Evolutionary conservation across 2,888 invertebrate genomes (phyloP), one percentile per base, ranked within the genome.

Genomic region (Heliconius cydno): DNA sequence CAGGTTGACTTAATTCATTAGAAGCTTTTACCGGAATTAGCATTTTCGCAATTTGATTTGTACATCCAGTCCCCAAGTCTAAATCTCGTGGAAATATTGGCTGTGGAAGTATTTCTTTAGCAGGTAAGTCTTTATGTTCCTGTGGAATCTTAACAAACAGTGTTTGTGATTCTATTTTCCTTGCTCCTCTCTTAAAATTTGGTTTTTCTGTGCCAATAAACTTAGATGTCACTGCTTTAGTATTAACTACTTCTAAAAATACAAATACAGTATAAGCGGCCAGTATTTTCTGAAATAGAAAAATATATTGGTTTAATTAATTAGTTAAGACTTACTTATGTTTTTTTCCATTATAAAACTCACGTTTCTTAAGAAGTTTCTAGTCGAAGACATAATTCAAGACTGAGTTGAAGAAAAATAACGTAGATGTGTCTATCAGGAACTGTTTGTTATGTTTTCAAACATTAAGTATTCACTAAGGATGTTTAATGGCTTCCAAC

Each of bases 1-100:
- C 79, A 5, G 80, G 80, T 28, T 80, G 77, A 76, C 84, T 83
- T 41, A 81, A 66, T 30, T 81, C 80, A 52, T 77, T 72, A 34
- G 80, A 57, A 2, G 76, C 67, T 72, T 82, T 85, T 5, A 79
- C 38, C 0, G 90, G 88, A 77, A 86, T 86, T 68, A 89, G 63
- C 80, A 90, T 84, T 85, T 87, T 91, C 0, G 88, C 88, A 76
- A 91, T 86, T 86, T 91, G 90, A 83, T 92, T 91, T 2, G 89
- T 81, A 82, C 87, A 88, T 66, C 89, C 90, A 15, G 80, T 77
- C 22, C 87, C 85, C 7, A 86, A 74, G 1, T 87, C 85, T 0
- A 83, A 77, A 4, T 83, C 77, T 68, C 87, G 84, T 3, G 87
- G 83, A 38, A 87, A 83, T 41, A 86, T 85, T 38, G 85, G 78